Evolutionary conservation across 2,113 vertebrate species (phyloP), one percentile per base, ranked within the genome.

Genomic region (Anolis carolinensis): DNA sequence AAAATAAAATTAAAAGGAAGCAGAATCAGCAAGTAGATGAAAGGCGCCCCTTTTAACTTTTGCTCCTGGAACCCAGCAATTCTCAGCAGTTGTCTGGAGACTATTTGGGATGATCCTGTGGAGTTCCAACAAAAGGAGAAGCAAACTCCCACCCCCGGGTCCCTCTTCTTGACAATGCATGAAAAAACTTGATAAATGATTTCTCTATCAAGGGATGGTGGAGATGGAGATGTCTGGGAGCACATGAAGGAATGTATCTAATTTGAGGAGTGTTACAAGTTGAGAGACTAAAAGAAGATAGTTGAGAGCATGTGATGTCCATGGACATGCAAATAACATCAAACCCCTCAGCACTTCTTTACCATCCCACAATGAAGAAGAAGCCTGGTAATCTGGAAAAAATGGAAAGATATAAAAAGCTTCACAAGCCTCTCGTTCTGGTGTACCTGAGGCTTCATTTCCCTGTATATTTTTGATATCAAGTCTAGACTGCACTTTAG

Each of bases 71-170:
- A 94, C 94, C 94, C 89, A 83, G 95, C 95, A 93, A 94, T 93
- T 96, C 96, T 96, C 96, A 96, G 96, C 96, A 96, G 96, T 96
- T 96, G 96, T 95, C 95, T 97, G 96, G 96, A 97, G 96, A 96
- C 96, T 92, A 94, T 95, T 95, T 93, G 95, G 95, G 96, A 94
- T 68, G 48, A 93, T 96, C 96, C 96, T 93, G 96, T 87, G 92
- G 96, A 81, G 96, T 91, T 91, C 79, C 93, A 96, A 97, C 96
- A 97, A 97, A 96, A 92, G 94, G 94, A 94, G 94, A 95, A 96
- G 96, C 95, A 96, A 96, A 95, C 95, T 94, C 86, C 70, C 85
- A 89, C 93, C 93, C 95, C 81, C 89, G 79, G 93, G 92, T 93
- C 92, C 93, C 94, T 94, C 94, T 94, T 94, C 95, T 94, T 91